phyloP scores from a whole-genome alignment of 2,888 invertebrate species.

The Drosophila kambysellisi region DNA sequence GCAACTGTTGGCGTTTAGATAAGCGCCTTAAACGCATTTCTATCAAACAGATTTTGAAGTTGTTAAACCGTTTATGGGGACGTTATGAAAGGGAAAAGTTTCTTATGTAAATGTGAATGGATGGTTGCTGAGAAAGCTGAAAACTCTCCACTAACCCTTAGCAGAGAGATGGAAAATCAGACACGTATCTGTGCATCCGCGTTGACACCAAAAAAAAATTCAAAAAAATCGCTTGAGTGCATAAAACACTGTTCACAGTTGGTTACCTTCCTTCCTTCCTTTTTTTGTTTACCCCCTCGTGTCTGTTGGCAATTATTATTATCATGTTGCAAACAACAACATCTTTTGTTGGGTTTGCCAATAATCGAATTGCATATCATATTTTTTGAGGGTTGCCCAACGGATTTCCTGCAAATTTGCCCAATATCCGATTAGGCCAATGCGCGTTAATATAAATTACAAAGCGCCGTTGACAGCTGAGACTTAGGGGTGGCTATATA shows the following conservation, averaged over 20 bases:
- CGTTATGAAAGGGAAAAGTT: conserved; percentile 28
- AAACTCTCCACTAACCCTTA: conserved; percentile 30
- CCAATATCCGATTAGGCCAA: conserved; percentile 60
- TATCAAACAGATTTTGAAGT: background rate
- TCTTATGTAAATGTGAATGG: conserved; percentile 36
- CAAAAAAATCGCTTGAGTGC: conserved; percentile 39
- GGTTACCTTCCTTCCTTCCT: conserved; percentile 58
- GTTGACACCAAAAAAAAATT: conserved; percentile 29
- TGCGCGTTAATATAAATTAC: conserved; percentile 72
- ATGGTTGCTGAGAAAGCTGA: conserved; percentile 14
- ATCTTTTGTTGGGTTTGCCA: conserved; percentile 42
- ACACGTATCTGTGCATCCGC: conserved; percentile 25
- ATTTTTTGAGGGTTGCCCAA: conserved; percentile 52
- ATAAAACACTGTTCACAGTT: conserved; percentile 55
- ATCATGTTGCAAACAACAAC: conserved; percentile 19
- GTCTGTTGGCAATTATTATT: conserved; percentile 40
- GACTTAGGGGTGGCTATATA: conserved; percentile 46
- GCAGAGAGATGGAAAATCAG: conserved; percentile 39
- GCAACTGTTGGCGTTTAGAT: conserved; percentile 49
- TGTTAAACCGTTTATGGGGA: conserved; percentile 17
- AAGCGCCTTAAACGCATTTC: conserved; percentile 46
- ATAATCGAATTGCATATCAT: conserved; percentile 61
- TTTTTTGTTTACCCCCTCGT: conserved; percentile 19
- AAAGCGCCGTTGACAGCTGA: conserved; percentile 50
- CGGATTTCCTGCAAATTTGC: conserved; percentile 71